These are phyloP conservation scores for Xiphorhynchus elegans DNA, from an alignment of 2,113 vertebrate genomes.

Conservation along the genomic window DNA sequence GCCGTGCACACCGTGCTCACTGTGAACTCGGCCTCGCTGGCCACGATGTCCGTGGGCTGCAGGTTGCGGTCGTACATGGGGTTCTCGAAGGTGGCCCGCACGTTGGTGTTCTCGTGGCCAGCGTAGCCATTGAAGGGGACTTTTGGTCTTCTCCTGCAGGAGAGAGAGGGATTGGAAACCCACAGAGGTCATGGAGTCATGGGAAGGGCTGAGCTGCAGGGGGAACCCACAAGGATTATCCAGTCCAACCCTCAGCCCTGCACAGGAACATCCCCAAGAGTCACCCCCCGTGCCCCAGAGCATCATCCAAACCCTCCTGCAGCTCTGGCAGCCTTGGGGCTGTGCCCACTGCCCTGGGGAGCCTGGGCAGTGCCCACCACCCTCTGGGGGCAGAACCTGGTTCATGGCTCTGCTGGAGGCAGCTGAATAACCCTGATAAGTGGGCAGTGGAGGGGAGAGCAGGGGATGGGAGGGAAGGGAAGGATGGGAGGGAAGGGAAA, in stretches of 20 bases:
- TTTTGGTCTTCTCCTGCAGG: conserved; percentile 93
- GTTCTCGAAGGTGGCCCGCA: conserved; percentile 95
- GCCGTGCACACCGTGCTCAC: conserved; percentile 99
- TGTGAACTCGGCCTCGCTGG: conserved; percentile 92
- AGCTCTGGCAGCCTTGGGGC: not conserved
- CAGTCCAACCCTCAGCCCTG: not conserved
- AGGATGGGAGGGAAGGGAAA: too few species aligned
- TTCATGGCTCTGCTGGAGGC: too few species aligned
- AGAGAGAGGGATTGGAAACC: not conserved
- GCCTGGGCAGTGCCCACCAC: not conserved
- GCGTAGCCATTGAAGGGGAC: conserved; percentile 96
- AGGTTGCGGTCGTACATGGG: conserved; percentile 99
- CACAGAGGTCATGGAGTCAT: not conserved
- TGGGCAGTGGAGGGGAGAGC: too few species aligned
- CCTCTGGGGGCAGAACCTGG: not conserved
- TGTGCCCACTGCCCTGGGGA: not conserved
- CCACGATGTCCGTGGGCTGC: conserved; percentile 93
- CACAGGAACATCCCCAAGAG: not conserved
- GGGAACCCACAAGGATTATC: not conserved
- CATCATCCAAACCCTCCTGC: not conserved
- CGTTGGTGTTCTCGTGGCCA: conserved; percentile 95
- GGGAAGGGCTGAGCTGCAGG: not conserved
- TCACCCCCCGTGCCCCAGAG: not conserved
- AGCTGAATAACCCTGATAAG: too few species aligned
- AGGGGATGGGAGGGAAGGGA: not conserved